Evolutionary conservation across 2,797 vertebrate genomes (phyloP).

Genomic region (Sternotherus odoratus): DNA sequence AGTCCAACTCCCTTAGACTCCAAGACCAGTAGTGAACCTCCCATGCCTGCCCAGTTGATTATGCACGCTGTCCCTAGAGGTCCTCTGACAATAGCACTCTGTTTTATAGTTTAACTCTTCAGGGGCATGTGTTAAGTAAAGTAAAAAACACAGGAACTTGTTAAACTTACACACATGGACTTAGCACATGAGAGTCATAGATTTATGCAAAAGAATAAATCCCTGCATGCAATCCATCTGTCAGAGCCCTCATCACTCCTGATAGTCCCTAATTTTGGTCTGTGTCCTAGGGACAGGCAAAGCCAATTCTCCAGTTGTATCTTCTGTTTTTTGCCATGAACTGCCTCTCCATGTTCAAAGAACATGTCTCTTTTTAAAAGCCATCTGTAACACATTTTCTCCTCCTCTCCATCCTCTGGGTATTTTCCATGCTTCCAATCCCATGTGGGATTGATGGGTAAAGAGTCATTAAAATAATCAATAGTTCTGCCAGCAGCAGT

Average conservation of each 20-base stretch:
- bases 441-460: not conserved
- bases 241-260: not conserved
- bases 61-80: not conserved
- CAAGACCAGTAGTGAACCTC: not conserved
- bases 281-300: not conserved
- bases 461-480: not conserved
- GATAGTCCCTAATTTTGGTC: not conserved
- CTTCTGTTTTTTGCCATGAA: not conserved
- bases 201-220: not conserved
- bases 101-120: not conserved
- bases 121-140: not conserved
- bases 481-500: not conserved
- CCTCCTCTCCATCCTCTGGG: not conserved
- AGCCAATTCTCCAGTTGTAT: not conserved
- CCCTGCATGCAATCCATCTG: not conserved
- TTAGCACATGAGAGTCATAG: not conserved
- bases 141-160: not conserved
- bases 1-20: not conserved
- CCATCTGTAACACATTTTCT: not conserved
- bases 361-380: not conserved
- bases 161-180: not conserved
- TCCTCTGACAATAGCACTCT: not conserved
- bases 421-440: not conserved
- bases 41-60: not conserved
- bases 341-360: not conserved